A percentile compares a stretch with the other conserved stretches of the same genome.
These are phyloP conservation scores for Syncerus caffer DNA, from an alignment of 2,797 vertebrate genomes.

Conservation along the genomic window DNA sequence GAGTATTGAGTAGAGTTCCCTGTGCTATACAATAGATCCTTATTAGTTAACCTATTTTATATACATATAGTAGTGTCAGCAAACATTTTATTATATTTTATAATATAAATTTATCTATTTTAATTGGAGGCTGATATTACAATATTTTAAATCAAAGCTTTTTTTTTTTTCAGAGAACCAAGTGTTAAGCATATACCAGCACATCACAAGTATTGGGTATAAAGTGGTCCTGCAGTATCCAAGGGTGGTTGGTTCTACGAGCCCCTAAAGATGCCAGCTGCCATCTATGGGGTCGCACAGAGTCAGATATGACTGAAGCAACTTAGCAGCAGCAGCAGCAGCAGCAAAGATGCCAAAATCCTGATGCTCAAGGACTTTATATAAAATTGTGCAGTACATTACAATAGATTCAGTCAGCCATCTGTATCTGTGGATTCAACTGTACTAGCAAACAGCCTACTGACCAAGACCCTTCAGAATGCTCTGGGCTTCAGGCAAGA, in stretches of 20 bases:
- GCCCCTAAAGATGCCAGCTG: neutral
- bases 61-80: neutral
- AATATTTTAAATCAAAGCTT: neutral
- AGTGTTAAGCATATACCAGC: neutral
- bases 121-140: too few relatives aligned
- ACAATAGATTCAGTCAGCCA: neutral
- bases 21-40: neutral
- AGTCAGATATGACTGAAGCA: accelerated
- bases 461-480: neutral
- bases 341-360: neutral
- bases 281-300: neutral
- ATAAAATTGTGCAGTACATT: neutral
- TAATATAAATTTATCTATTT: too few relatives aligned
- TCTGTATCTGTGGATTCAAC: neutral
- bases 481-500: neutral
- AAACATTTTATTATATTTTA: neutral
- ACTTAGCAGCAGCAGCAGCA: neutral
- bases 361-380: neutral
- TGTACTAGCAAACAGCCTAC: neutral
- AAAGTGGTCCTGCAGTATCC: neutral
- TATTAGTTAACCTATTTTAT: neutral
- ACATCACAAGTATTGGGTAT: neutral
- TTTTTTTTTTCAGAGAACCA: neutral
- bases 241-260: neutral
- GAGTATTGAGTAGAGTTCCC: neutral